Conservation (phyloP, 2,797 vertebrate species). For the Iguana delicatissima region DNA sequence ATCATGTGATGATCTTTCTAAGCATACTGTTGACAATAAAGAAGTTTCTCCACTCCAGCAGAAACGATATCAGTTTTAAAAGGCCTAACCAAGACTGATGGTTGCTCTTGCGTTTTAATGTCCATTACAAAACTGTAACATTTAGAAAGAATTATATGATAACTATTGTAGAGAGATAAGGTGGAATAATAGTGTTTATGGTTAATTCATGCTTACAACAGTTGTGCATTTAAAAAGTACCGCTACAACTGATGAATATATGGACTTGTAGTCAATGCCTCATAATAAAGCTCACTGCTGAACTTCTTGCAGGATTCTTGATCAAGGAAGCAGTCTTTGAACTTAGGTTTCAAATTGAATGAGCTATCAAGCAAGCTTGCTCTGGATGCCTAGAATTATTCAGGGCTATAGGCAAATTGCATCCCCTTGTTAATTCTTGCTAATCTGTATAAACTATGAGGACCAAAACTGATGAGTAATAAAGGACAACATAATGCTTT, state of each 20-base stretch:
- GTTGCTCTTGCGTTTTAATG: neutral
- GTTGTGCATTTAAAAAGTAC: neutral
- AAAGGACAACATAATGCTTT: neutral
- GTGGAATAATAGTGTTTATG: neutral
- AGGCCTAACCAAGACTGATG: neutral
- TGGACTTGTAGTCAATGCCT: neutral
- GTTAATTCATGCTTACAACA: neutral
- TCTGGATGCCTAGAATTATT: constrained; percentile 1
- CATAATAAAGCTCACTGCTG: neutral
- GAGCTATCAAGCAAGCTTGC: neutral
- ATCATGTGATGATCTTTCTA: neutral
- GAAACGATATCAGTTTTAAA: constrained; percentile 8
- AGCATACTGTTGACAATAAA: neutral
- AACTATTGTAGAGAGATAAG: neutral
- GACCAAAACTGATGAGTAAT: neutral
- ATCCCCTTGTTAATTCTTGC: neutral
- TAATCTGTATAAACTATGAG: neutral
- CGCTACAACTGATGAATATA: constrained; percentile 1
- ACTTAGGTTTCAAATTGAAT: constrained; percentile 2
- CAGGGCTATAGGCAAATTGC: neutral
- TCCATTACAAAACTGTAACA: neutral
- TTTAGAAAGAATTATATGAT: neutral
- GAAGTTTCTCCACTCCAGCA: neutral
- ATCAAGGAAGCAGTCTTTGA: constrained; percentile 24
- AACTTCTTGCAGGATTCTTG: constrained; percentile 1